Conservation (phyloP, 2,888 invertebrate species). For the Eulithis prunata region DNA sequence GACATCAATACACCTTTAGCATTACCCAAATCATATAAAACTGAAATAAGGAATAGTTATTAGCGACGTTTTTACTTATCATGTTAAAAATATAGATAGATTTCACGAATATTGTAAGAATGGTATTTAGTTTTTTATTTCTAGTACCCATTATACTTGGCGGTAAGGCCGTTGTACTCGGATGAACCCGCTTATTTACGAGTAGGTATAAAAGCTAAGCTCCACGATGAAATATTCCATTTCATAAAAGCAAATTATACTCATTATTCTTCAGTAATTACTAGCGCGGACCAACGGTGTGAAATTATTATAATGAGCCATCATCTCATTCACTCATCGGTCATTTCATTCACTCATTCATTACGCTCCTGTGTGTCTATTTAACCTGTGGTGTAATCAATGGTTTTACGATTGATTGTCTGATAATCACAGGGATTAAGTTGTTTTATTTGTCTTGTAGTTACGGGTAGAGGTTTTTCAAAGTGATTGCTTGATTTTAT, state of each 20-base stretch:
- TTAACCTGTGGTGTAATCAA: conserved; percentile 21
- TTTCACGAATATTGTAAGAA: no score
- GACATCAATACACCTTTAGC: no score
- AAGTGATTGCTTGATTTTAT: conserved; percentile 7
- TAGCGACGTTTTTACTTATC: no score
- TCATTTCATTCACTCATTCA: conserved; percentile 34
- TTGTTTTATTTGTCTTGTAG: conserved; percentile 8
- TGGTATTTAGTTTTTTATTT: no score
- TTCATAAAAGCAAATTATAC: conserved; percentile 31
- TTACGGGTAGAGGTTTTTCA: conserved; percentile 1
- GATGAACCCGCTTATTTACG: background rate
- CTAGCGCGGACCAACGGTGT: conserved; percentile 19
- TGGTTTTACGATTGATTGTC: conserved; percentile 23
- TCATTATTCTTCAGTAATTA: conserved; percentile 28
- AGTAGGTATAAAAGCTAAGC: conserved; percentile 10
- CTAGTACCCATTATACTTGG: no score
- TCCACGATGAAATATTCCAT: conserved; percentile 49
- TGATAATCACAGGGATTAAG: conserved; percentile 8
- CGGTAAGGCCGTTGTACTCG: background rate
- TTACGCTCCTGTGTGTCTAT: conserved; percentile 23
- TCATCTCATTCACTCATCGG: conserved; percentile 30
- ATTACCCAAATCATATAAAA: no score
- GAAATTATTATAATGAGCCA: conserved; percentile 40
- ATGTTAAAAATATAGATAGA: no score
- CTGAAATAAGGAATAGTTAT: no score